phyloP scores from a whole-genome alignment of 2,888 invertebrate genomes.

The Microplitis manilae region DNA sequence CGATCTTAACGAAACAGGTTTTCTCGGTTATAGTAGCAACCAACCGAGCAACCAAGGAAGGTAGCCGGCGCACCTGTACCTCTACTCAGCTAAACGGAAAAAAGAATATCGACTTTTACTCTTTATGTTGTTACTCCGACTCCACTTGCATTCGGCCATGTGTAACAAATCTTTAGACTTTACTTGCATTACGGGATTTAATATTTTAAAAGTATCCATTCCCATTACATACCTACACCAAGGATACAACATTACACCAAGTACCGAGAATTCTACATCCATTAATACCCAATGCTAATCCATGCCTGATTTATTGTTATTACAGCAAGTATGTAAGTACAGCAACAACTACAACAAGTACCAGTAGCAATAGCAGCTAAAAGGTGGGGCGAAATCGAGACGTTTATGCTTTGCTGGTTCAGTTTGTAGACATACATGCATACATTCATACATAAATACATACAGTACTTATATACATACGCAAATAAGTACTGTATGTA shows the following conservation, averaged over 20 bases:
- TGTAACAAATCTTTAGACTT: not conserved
- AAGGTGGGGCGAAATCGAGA: constrained; percentile 33
- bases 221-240: too few relatives aligned
- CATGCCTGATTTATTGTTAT: too few relatives aligned
- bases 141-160: not conserved
- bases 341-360: not conserved
- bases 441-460: not conserved
- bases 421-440: not conserved
- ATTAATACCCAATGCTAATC: too few relatives aligned
- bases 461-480: not conserved
- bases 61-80: constrained; percentile 47
- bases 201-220: not conserved
- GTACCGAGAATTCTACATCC: too few relatives aligned
- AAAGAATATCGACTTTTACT: constrained; percentile 1
- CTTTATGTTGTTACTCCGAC: not conserved
- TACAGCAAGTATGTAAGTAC: not conserved
- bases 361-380: not conserved
- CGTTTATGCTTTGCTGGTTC: constrained; percentile 21
- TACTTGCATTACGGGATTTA: not conserved
- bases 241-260: too few relatives aligned
- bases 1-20: constrained; percentile 48
- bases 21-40: constrained; percentile 26
- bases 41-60: constrained; percentile 28
- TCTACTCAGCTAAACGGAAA: constrained; percentile 6
- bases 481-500: not conserved